Evolutionary conservation across 2,888 invertebrate genomes (phyloP).

Genomic region (Dryococelus australis): DNA sequence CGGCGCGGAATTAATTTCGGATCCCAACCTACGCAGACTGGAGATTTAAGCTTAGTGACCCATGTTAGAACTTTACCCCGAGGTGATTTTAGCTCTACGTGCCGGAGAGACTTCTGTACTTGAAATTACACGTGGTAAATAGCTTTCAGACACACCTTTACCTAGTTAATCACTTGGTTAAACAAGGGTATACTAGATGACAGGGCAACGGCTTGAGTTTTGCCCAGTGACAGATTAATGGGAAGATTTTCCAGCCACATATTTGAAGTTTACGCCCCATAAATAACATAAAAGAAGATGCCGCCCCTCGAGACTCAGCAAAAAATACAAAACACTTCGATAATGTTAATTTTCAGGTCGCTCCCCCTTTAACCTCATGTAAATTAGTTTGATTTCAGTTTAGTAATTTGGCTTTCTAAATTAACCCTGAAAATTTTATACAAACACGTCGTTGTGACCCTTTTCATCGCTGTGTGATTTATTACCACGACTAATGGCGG

Average conservation of each 20-base stretch:
- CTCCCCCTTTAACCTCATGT: neutral
- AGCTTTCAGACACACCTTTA: neutral
- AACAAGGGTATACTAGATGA: neutral
- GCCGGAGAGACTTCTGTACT: neutral
- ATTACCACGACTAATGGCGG: neutral
- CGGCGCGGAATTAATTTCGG: neutral
- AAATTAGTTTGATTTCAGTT: constrained; percentile 16
- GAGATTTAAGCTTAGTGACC: neutral
- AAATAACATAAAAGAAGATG: neutral
- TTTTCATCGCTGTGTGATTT: neutral
- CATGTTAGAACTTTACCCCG: neutral
- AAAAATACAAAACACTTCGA: neutral
- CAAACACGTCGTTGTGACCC: neutral
- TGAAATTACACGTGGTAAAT: neutral
- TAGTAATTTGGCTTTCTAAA: neutral
- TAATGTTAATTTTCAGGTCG: neutral
- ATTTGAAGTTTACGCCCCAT: neutral
- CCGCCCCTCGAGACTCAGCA: neutral
- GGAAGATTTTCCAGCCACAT: neutral
- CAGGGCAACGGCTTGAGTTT: neutral
- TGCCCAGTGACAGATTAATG: neutral
- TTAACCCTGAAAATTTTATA: neutral
- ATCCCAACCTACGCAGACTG: neutral
- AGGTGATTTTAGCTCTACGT: neutral
- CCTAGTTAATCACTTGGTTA: neutral